Evolutionary conservation across 2,888 invertebrate species (phyloP).

Genomic region (Microplitis deprimator): DNA sequence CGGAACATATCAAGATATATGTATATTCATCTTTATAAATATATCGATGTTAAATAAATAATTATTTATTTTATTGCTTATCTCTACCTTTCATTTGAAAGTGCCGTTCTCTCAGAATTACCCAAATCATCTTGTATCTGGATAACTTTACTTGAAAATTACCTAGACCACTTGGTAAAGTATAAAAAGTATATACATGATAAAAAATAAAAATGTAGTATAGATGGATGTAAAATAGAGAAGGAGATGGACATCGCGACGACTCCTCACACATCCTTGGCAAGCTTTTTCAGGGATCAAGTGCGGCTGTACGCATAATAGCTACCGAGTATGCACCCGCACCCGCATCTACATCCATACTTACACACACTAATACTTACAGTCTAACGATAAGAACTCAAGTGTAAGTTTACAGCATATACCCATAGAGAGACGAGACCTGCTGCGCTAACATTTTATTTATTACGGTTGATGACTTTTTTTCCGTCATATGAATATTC

Average conservation of each 20-base stretch:
- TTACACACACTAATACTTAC: slow-evolving; percentile 6
- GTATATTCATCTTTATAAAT: background rate
- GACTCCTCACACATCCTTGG: slow-evolving; percentile 3
- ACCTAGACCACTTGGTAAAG: no score
- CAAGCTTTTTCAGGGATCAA: background rate
- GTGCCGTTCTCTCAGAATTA: no score
- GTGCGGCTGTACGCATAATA: slow-evolving; percentile 7
- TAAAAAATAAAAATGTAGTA: no score
- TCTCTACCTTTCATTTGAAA: no score
- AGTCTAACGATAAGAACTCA: slow-evolving; percentile 6
- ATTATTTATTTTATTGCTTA: no score
- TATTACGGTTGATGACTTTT: slow-evolving; percentile 67
- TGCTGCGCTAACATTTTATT: slow-evolving; percentile 64
- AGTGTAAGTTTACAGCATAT: slow-evolving; percentile 15
- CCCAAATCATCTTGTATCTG: no score
- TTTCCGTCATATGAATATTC: slow-evolving; percentile 44
- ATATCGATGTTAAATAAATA: no score
- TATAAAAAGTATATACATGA: no score
- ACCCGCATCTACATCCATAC: slow-evolving; percentile 5
- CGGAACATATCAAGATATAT: slow-evolving; percentile 34
- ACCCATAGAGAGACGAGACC: background rate
- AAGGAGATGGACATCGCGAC: slow-evolving; percentile 21
- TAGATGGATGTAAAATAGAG: no score
- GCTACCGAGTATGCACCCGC: slow-evolving; percentile 20
- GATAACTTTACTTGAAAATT: no score